Evolutionary conservation across 2,888 invertebrate genomes (phyloP), one percentile per base, ranked within the genome.

Genomic region (Heterodera filipjevi): DNA sequence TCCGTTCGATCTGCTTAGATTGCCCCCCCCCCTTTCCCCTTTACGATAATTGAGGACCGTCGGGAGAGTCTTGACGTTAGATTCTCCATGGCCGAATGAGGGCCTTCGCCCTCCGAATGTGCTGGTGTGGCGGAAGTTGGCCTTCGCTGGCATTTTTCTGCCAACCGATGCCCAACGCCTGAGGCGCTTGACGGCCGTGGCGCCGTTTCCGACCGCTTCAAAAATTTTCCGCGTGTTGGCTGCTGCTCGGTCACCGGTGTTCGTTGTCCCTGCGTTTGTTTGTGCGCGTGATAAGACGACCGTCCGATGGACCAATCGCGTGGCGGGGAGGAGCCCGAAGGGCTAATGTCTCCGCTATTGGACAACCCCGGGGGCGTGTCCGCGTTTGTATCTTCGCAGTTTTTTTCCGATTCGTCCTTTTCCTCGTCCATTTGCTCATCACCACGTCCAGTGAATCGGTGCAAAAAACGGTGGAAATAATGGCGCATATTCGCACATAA

Each of bases 11-110:
- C 39, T 0, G 22, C 22, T 16, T 39, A 6, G 5, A 73, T 39
- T 30, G 44, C 64, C 12, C 49, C 30, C 8, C 71, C 71, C 30
- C 0, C 19, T 5, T 12, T n/a, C n/a, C n/a, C 16, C 16, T 30
- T 30, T 78, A 83, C 83, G 39, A 84, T 53, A 30, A 84, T 84
- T 16, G 84, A 84, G 5, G 84, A 84, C 49, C 84, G 33, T 30
- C 84, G 66, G 3, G 84, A 85, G 10, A 84, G 75, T 32, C 85
- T 35, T 0, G 84, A 82, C 8, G 84, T 85, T 27, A 80, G 79
- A 49, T 78, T 80, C 49, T 84, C 84, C 73, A 80, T 84, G 35
- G 80, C 77, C 12, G 77, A 77, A n/a, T 79, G 66, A 5, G 27
- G 64, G 32, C 53, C 78, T 33, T 53, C 66, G 1, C 77, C 49